A percentile compares a stretch with the other conserved stretches of the same genome.
phyloP scores from a whole-genome alignment of 1,140 invertebrate genomes.

The Pseudomyrmex cubaensis region DNA sequence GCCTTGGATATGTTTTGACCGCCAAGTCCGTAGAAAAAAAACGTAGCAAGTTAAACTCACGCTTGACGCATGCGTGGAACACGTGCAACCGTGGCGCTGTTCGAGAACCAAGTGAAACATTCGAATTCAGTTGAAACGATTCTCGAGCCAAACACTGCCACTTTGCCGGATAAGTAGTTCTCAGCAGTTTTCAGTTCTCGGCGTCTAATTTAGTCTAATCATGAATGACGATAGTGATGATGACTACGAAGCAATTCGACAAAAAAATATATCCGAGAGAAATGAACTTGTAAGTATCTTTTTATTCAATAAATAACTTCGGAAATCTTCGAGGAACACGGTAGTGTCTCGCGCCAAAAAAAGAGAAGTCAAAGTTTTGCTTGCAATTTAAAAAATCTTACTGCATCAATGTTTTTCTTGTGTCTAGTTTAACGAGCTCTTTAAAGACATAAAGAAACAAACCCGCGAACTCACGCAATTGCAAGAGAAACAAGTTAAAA shows the following conservation, averaged over 20 bases:
- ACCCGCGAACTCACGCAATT: slow-evolving; percentile 51
- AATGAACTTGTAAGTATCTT: slow-evolving; percentile 73
- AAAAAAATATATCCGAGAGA: slow-evolving; percentile 73
- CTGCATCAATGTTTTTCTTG: slow-evolving; percentile 14
- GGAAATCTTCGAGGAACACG: no score
- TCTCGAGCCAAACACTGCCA: no score
- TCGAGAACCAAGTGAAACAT: no score
- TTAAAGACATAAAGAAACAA: slow-evolving; percentile 71
- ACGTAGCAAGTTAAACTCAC: no score
- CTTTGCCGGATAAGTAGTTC: not conserved
- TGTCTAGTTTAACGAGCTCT: slow-evolving; percentile 73
- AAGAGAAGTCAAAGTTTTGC: not conserved
- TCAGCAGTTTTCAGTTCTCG: not conserved
- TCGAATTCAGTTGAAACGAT: no score
- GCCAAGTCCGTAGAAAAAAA: no score
- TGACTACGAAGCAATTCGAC: slow-evolving; percentile 38
- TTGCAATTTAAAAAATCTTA: not conserved
- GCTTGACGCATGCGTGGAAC: no score
- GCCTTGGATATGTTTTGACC: no score
- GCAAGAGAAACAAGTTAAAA: not conserved
- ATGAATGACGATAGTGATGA: slow-evolving; percentile 69
- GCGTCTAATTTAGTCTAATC: slow-evolving; percentile 2
- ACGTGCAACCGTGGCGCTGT: no score
- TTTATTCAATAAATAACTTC: slow-evolving; percentile 27
- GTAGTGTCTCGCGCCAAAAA: no score